Base-by-base conservation (phyloP, 2,888 invertebrate species). In the Schizaphis graminum region DNA sequence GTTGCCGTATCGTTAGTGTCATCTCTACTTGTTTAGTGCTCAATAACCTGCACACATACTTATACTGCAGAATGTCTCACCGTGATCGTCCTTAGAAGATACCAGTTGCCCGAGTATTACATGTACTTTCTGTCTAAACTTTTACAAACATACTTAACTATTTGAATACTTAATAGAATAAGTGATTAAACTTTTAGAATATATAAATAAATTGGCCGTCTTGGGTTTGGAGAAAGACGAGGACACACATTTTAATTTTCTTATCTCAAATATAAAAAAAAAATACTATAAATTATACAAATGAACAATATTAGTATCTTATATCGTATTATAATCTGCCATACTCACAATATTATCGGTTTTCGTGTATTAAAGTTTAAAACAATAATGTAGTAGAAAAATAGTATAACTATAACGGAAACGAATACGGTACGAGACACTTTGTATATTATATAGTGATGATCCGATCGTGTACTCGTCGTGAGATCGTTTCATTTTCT, bases 1-100 rank as follows among this genome's bases (percentile, higher is more conserved):
- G 67, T 67, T 35, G 67, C 67, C n/a, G 35, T 67, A 67, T 67
- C n/a, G 67, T 67, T 67, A n/a, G n/a, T 67, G n/a, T 67, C 67
- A n/a, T 35, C 67, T 67, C 16, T 67, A 35, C 61, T 67, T 35
- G 67, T 67, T 16, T 67, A 16, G n/a, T 4, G 35, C 35, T 67
- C 67, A 35, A 67, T 67, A 67, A 67, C 67, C 67, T 35, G 67
- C 16, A 67, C 67, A 35, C 35, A 35, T 67, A 67, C 67, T 67
- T 16, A 7, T 35, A 35, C n/a, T n/a, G n/a, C 67, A 35, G 67
- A 35, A 67, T 35, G 67, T 67, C n/a, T 67, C 16, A n/a, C n/a
- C n/a, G 11, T n/a, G n/a, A n/a, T 67, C n/a, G 1, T 35, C 5
- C 35, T 67, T 67, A 67, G 67, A 26, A 57, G 26, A 57, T 57